Evolutionary conservation across 2,113 vertebrate genomes (phyloP), one percentile per base, ranked within the genome.

Genomic region (Rutilus rutilus): DNA sequence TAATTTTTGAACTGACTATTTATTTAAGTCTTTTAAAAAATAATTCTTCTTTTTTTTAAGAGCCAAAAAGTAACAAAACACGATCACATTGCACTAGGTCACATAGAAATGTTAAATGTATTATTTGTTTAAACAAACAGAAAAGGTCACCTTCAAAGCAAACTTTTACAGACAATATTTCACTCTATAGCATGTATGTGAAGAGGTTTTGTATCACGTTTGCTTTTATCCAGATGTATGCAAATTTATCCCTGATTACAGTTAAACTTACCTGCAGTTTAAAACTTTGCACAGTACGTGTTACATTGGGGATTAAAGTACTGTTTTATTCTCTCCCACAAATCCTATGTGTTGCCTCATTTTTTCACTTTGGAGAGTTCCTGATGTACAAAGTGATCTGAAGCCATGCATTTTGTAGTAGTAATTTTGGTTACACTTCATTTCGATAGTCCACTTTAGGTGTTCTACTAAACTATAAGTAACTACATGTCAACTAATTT

Each of bases 211-310:
- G 62, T 25, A 67, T 23, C 30, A 11, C 45, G 42, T 60, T 84
- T 42, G 54, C 45, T 54, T 84, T 12, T 52, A 45, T n/a, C 39
- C 19, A 84, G 69, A 6, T 64, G 50, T 59, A 79, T 27, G 47
- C 77, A 84, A 30, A 79, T 5, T 23, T 14, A 14, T 54, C n/a
- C 36, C 23, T 45, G 52, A 30, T 64, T 52, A 64, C 11, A 74
- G 67, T 60, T 25, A 65, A 78, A 52, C 45, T 42, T 42, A 23
- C 23, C n/a, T 73, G 52, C n/a, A 50, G 52, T 73, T 65, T 54
- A 42, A 71, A 86, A 76, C 64, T 79, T 79, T 79, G 77, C 77
- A 79, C 77, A 42, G 11, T 59, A 60, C 33, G 0, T 42, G 33
- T 60, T 42, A 47, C n/a, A 47, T 52, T 36, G 64, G 19, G 30